Base-by-base conservation (phyloP, 2,113 vertebrate species). In the Perca flavescens region DNA sequence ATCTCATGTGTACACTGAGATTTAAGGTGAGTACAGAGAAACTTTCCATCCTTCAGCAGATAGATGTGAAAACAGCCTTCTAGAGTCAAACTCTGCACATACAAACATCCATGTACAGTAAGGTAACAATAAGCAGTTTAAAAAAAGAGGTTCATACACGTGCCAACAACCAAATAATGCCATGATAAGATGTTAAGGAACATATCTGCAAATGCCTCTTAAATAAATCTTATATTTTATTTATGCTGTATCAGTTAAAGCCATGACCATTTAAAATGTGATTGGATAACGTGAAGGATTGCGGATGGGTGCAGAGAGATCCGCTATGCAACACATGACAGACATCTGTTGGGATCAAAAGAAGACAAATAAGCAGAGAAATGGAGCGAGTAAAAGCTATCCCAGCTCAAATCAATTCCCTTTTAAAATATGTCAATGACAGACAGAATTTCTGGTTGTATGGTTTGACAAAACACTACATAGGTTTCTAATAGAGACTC, bases 331-430 rank as follows among this genome's bases (percentile, higher is more conserved):
- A 52, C 4, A 7, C 52, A 76, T 74, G 49, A 74, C 74, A 90
- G 68, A 85, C 46, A 50, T 75, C 52, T 76, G 61, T 90, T 88
- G 68, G 19, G 43, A 86, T 89, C 79, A 94, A 91, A 91, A 74
- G 68, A 86, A 80, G 71, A 73, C 64, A 69, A 85, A 86, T 74
- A 79, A 66, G n/a, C 47, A 57, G 2, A 74, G 34, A 49, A 82
- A 77, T 80, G 31, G 52, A 56, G 21, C 0, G 1, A 22, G 22
- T 12, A 1, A 56, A 80, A 64, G 31, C 17, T 49, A 12, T 17
- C 28, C 31, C 5, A 7, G 19, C 6, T 89, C 61, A 36, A 36
- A 68, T 68, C 43, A 69, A 82, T 25, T 36, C 40, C 28, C 21
- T 34, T 68, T 8, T 65, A 49, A 62, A 31, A 54, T 13, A 84